These are phyloP conservation scores for Perodicticus potto DNA, from an alignment of 2,797 vertebrate genomes.

Conservation along the genomic window DNA sequence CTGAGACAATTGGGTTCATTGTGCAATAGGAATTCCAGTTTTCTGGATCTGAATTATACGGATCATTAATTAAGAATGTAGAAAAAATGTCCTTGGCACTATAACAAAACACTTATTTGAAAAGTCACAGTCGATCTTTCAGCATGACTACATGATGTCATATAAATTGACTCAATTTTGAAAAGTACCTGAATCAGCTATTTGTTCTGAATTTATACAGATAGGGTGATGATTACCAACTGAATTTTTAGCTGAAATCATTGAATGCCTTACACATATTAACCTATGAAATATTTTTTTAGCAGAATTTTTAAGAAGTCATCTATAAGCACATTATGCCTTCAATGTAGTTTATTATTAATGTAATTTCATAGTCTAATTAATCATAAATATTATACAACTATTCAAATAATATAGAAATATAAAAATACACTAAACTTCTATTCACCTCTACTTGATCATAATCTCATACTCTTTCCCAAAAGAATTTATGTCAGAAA, in stretches of 20 bases:
- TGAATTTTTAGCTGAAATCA: conserved; percentile 17
- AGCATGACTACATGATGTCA: conserved; percentile 58
- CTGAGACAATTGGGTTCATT: conserved; percentile 57
- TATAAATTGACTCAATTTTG: conserved; percentile 3
- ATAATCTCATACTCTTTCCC: neutral
- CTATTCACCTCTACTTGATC: neutral
- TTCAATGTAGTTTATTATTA: neutral
- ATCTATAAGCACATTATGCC: neutral
- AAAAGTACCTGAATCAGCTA: conserved; percentile 58
- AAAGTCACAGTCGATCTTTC: conserved; percentile 54
- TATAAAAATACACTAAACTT: neutral
- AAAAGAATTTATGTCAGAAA: neutral
- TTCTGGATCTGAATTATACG: conserved; percentile 39
- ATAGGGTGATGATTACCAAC: conserved; percentile 61
- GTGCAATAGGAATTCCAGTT: neutral
- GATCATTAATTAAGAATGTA: conserved; percentile 68
- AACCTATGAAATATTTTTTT: conserved; percentile 18
- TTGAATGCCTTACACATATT: neutral
- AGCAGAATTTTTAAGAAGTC: conserved; percentile 21
- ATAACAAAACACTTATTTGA: conserved; percentile 49
- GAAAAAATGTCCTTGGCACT: conserved; percentile 51
- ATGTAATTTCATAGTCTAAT: neutral
- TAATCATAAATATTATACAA: neutral
- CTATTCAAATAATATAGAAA: neutral
- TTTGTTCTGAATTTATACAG: conserved; percentile 71